A percentile compares a stretch with the other conserved stretches of the same genome.
phyloP scores from a whole-genome alignment of 2,888 invertebrate species.

The Brachyptera putata region DNA sequence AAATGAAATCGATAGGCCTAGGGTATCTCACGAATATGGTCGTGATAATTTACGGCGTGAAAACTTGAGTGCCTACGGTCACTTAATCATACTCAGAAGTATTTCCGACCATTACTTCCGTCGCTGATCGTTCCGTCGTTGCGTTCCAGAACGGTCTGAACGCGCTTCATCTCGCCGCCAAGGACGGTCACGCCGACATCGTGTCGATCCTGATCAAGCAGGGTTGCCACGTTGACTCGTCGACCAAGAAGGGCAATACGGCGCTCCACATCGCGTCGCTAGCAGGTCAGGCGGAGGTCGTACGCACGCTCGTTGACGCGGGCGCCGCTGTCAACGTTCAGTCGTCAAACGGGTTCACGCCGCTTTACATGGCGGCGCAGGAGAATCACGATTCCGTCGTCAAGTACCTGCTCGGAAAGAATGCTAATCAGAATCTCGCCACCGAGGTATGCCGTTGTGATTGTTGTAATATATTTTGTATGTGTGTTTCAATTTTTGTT shows the following conservation, averaged over 20 bases:
- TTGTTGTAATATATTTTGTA: no score
- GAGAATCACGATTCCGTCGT: conserved; percentile 95
- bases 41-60: no score
- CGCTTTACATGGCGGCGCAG: conserved; percentile 98
- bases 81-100: no score
- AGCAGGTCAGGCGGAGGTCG: conserved; percentile 51
- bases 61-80: no score
- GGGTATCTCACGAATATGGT: no score
- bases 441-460: conserved; percentile 94
- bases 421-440: conserved; percentile 93
- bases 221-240: conserved; percentile 89
- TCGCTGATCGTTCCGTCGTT: no score
- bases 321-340: conserved; percentile 96
- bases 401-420: conserved; percentile 81
- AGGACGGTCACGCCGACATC: conserved; percentile 94
- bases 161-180: conserved; percentile 93
- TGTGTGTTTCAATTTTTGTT: no score
- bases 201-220: conserved; percentile 86
- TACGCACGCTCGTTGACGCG: conserved; percentile 82
- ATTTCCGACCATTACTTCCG: no score
- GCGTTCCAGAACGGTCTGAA: conserved; percentile 93
- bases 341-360: conserved; percentile 95
- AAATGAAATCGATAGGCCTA: no score
- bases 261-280: conserved; percentile 96
- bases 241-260: conserved; percentile 96